phyloP scores from a whole-genome alignment of 1,140 invertebrate genomes.

The Vanessa atalanta region DNA sequence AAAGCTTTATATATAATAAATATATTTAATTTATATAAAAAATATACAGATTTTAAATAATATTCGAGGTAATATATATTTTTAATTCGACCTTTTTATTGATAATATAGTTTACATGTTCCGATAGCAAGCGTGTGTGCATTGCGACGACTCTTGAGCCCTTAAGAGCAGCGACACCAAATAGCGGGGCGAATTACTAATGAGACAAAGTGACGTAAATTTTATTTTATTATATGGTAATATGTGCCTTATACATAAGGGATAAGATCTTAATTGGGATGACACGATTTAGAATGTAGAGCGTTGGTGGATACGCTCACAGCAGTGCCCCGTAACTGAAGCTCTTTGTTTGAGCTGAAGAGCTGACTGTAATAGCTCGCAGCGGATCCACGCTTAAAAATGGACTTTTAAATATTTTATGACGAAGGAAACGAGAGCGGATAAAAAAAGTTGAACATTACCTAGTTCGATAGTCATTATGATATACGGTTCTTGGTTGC shows the following conservation, averaged over 20 bases:
- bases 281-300: slow-evolving; percentile 71
- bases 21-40: too few species aligned
- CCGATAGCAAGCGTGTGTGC: slow-evolving; percentile 52
- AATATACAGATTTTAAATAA: background rate
- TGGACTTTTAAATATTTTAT: slow-evolving; percentile 78
- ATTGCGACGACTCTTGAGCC: slow-evolving; percentile 57
- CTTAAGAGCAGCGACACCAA: slow-evolving; percentile 75
- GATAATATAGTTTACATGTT: slow-evolving; percentile 50
- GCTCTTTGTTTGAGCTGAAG: slow-evolving; percentile 78
- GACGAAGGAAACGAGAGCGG: slow-evolving; percentile 50
- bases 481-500: slow-evolving; percentile 6
- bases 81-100: slow-evolving; percentile 15
- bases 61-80: background rate
- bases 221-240: slow-evolving; percentile 39
- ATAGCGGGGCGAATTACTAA: slow-evolving; percentile 74
- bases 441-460: slow-evolving; percentile 52
- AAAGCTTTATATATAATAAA: too few species aligned
- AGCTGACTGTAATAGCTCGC: slow-evolving; percentile 78
- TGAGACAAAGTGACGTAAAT: slow-evolving; percentile 69
- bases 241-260: slow-evolving; percentile 56
- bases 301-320: slow-evolving; percentile 53
- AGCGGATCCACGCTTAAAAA: slow-evolving; percentile 75
- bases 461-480: slow-evolving; percentile 43
- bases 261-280: slow-evolving; percentile 72
- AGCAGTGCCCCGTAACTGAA: slow-evolving; percentile 68